Conservation (phyloP, 1,140 invertebrate species). For the Eupeodes corollae region DNA sequence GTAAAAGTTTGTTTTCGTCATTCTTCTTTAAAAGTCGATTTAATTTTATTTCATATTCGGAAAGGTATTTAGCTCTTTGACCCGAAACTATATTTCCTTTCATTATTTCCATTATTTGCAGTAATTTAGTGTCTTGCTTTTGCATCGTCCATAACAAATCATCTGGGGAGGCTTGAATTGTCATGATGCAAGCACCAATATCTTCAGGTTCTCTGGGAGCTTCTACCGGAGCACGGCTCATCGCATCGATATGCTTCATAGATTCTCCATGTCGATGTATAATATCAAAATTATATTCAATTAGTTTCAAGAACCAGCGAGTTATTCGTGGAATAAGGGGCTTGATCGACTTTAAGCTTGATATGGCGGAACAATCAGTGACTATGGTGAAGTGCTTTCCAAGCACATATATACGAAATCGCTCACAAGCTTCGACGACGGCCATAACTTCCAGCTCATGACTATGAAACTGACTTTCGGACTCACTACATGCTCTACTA, state of each 20-base stretch:
- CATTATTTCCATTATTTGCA: background rate
- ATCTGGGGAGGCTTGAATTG: background rate
- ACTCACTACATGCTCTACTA: too few species aligned
- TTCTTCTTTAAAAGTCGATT: constrained; percentile 3
- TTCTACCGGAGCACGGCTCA: too few species aligned
- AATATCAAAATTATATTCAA: constrained; percentile 4
- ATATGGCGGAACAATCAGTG: too few species aligned
- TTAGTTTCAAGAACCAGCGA: constrained; percentile 29
- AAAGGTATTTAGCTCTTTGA: background rate
- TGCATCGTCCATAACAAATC: background rate
- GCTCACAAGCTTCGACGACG: too few species aligned
- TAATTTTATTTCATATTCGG: background rate
- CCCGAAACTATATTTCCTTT: background rate
- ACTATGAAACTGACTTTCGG: too few species aligned
- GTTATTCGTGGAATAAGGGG: constrained; percentile 24
- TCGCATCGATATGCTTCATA: too few species aligned
- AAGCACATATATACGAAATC: too few species aligned
- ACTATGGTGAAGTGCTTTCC: too few species aligned
- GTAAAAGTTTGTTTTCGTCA: background rate
- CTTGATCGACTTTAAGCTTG: constrained; percentile 9
- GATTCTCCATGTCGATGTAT: background rate
- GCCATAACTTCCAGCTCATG: too few species aligned
- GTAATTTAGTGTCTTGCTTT: background rate
- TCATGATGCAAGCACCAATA: too few species aligned
- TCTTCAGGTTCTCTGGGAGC: too few species aligned